Base-by-base conservation (phyloP, 2,888 invertebrate species). In the Ophraella communa region DNA sequence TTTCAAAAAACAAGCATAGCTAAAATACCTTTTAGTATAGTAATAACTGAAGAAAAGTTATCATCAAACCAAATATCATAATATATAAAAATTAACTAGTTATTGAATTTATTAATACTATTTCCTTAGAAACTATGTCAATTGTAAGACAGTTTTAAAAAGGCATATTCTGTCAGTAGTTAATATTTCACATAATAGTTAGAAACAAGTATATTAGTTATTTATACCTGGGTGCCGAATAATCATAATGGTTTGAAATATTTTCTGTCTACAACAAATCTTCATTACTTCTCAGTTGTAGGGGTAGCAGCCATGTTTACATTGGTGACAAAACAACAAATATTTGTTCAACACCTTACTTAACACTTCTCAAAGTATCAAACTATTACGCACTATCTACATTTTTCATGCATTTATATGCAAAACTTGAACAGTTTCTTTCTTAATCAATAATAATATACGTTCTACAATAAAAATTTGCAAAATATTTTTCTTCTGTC, bases 251-350 rank as follows among this genome's bases (percentile, higher is more conserved):
- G 55, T 57, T 45, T 56, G 52, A 56, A 65, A 56, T 58, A 57
- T 42, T 56, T 54, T 62, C 56, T 58, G 57, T 62, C 65, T 62
- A 65, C 64, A 68, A 71, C 66, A 47, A 68, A 71, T 68, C 62
- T 71, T 68, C 73, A 74, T 73, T 68, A 63, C 69, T 63, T 63
- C 57, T 70, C 70, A 70, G 66, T 66, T 69, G 70, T 65, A 71
- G 67, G 71, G 71, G 69, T 70, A 72, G 68, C 76, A 80, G 81
- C 81, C 81, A 81, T 81, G 80, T 81, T 81, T 81, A 80, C 77
- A 70, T 72, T 67, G 73, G 73, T 73, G 74, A 71, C 58, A 76
- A 76, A 77, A 69, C 64, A 64, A 64, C 55, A 64, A 65, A 58
- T 60, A 60, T 60, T 51, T 39, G n/a, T 58, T 24, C 18, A 58